Conservation (phyloP, 2,888 invertebrate species). For the Aphodius granarius region DNA sequence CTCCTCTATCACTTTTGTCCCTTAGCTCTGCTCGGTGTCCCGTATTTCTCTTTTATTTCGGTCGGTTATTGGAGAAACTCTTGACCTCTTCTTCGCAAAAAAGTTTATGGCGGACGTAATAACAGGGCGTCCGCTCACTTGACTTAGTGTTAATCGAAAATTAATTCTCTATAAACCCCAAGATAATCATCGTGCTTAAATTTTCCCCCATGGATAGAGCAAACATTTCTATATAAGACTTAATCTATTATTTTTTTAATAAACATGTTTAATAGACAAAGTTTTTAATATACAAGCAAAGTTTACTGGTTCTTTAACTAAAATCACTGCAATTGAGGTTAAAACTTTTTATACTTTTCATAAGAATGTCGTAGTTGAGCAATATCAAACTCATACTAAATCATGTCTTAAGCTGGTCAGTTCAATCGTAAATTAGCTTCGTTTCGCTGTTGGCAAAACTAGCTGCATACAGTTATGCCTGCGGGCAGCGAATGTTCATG, state of each 20-base stretch:
- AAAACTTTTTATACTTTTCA: no score
- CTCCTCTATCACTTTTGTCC: not conserved
- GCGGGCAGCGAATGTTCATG: no score
- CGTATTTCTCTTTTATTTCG: not conserved
- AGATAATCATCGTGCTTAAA: not conserved
- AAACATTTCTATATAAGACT: not conserved
- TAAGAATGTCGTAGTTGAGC: not conserved
- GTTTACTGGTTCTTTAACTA: no score
- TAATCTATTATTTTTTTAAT: no score
- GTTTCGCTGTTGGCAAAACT: not conserved
- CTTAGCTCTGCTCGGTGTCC: not conserved
- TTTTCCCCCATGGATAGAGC: not conserved
- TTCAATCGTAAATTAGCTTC: not conserved
- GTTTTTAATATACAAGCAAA: no score
- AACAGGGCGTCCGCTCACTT: not conserved
- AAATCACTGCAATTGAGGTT: no score
- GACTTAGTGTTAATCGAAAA: not conserved
- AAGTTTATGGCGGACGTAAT: not conserved
- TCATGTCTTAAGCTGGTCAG: not conserved
- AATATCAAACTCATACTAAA: not conserved
- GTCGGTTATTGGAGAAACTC: not conserved
- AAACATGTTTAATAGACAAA: no score
- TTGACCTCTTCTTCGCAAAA: not conserved
- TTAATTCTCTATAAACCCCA: not conserved
- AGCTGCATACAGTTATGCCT: no score